Conservation (phyloP, 2,797 vertebrate genomes). For the Podarcis lilfordi region DNA sequence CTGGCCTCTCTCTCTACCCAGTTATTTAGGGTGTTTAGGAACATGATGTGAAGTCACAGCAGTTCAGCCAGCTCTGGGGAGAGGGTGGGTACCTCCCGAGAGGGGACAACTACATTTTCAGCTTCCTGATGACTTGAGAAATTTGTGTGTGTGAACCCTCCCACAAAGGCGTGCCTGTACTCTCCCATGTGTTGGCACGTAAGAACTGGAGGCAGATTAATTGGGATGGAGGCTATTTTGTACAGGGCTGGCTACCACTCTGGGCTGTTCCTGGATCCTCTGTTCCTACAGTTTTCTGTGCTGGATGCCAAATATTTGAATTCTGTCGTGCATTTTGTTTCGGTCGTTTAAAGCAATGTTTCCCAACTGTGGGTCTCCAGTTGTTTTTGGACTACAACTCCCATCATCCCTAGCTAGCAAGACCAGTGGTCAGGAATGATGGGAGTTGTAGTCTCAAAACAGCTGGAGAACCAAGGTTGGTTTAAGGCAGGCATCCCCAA, state of each 20-base stretch:
- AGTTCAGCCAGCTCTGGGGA: not conserved
- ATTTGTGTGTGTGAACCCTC: conserved; percentile 21
- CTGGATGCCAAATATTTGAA: not conserved
- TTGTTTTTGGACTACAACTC: too few species aligned
- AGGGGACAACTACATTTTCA: not conserved
- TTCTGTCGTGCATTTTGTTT: not conserved
- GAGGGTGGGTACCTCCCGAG: not conserved
- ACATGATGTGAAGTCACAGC: not conserved
- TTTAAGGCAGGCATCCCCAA: too few species aligned
- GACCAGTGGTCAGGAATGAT: too few species aligned
- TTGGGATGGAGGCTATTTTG: conserved; percentile 30
- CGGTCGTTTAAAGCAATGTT: too few species aligned
- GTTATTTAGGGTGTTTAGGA: not conserved
- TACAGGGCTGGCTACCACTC: conserved; percentile 13
- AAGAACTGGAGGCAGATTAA: conserved; percentile 71
- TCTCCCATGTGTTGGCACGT: conserved; percentile 54
- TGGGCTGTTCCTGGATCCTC: not conserved
- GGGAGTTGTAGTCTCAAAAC: too few species aligned
- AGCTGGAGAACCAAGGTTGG: too few species aligned
- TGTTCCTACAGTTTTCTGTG: not conserved
- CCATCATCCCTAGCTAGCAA: too few species aligned
- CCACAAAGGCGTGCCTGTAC: conserved; percentile 66
- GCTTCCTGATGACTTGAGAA: not conserved
- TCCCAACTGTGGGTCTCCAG: too few species aligned
- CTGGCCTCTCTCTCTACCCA: not conserved